Evolutionary conservation across 1,140 invertebrate species (phyloP).

Genomic region (Zaprionus camerounensis): DNA sequence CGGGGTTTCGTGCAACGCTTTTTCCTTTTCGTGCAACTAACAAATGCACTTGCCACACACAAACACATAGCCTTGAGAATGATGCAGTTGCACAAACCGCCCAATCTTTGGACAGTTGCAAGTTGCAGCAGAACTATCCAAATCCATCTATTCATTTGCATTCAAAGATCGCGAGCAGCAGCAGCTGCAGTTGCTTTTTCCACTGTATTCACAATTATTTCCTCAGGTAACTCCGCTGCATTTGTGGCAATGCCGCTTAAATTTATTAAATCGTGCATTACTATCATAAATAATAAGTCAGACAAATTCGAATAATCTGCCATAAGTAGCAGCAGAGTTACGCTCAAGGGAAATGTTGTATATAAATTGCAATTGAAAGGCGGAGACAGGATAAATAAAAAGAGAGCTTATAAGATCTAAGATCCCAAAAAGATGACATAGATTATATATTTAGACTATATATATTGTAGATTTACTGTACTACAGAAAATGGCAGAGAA

Average conservation of each 20-base stretch:
- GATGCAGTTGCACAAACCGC: slow-evolving; percentile 14
- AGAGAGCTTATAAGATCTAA: too few species aligned
- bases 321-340: too few species aligned
- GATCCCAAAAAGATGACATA: too few species aligned
- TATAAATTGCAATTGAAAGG: too few species aligned
- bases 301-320: background rate
- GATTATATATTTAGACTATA: too few species aligned
- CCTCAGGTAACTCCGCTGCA: background rate
- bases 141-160: slow-evolving; percentile 1
- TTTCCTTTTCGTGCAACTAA: slow-evolving; percentile 25
- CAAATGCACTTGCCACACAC: slow-evolving; percentile 41
- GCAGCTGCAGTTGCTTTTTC: background rate
- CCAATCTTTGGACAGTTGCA: slow-evolving; percentile 13
- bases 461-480: too few species aligned
- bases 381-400: too few species aligned
- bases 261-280: background rate
- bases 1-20: slow-evolving; percentile 11
- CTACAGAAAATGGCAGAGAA: too few species aligned
- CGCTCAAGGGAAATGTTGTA: too few species aligned
- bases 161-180: background rate
- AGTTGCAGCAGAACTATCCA: background rate
- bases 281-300: background rate
- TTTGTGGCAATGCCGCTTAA: background rate
- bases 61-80: slow-evolving; percentile 7
- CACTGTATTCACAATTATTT: background rate